Evolutionary conservation across 2,797 vertebrate species (phyloP).

Genomic region (Psittacula derbiana): DNA sequence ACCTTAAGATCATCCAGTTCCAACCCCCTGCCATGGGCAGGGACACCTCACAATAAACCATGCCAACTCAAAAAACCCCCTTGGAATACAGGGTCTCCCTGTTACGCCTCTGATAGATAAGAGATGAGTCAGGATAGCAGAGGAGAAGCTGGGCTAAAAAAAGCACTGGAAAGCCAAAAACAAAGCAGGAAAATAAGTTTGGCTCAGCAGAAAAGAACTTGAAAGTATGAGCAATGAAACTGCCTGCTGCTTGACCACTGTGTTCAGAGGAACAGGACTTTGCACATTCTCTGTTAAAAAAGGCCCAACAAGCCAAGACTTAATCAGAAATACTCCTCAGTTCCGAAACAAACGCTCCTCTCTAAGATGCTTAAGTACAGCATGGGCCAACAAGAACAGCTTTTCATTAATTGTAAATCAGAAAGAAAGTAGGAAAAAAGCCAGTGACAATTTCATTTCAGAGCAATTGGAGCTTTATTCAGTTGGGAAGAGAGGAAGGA

Average conservation of each 20-base stretch:
- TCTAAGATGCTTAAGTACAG: not conserved
- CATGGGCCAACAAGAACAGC: not conserved
- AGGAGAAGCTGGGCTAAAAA: not conserved
- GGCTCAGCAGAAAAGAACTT: not conserved
- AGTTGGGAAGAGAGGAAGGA: not conserved
- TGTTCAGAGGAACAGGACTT: not conserved
- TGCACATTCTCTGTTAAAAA: not conserved
- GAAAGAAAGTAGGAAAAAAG: not conserved
- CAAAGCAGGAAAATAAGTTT: not conserved
- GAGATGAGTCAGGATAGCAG: not conserved
- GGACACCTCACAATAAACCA: too few relatives aligned
- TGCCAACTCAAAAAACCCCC: fast-evolving
- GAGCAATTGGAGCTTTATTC: not conserved
- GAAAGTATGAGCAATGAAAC: not conserved
- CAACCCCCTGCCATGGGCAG: too few relatives aligned
- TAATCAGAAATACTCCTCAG: not conserved
- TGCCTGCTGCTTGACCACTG: not conserved
- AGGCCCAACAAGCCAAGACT: not conserved
- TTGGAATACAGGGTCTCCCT: not conserved
- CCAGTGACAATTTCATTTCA: not conserved
- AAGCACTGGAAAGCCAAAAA: not conserved
- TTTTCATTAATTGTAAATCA: not conserved
- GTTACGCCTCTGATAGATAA: not conserved
- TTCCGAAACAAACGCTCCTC: not conserved
- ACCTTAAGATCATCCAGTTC: too few relatives aligned